phyloP scores from a whole-genome alignment of 1,140 invertebrate species.

The Bombus superbus region DNA sequence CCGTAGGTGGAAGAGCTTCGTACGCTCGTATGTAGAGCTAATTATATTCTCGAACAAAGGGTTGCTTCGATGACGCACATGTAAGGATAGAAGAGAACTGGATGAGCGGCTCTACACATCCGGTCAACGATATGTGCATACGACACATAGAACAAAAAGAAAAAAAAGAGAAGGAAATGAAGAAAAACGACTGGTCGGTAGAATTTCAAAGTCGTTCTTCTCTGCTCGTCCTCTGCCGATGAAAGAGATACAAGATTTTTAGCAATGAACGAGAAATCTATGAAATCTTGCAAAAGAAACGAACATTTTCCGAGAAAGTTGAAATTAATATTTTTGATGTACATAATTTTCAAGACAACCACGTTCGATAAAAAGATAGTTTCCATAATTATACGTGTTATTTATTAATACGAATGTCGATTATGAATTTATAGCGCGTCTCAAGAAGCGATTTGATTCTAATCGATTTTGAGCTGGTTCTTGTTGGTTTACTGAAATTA shows the following conservation, averaged over 20 bases:
- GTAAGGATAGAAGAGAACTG: constrained; percentile 60
- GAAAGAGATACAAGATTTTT: too few relatives aligned
- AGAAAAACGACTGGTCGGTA: background rate
- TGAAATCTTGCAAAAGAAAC: too few relatives aligned
- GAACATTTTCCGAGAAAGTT: too few relatives aligned
- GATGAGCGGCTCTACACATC: constrained; percentile 58
- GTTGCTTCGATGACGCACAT: constrained; percentile 60
- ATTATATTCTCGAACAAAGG: constrained; percentile 66
- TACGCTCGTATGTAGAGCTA: constrained; percentile 58
- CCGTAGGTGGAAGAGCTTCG: constrained; percentile 48
- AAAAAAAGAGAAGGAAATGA: too few relatives aligned
- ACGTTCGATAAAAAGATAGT: fast-evolving
- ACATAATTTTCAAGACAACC: too few relatives aligned
- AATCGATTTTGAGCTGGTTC: background rate
- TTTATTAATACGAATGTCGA: background rate
- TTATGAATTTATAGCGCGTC: background rate
- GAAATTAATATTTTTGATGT: too few relatives aligned
- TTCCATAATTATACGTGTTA: background rate
- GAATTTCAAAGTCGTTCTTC: too few relatives aligned
- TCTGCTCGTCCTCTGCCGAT: too few relatives aligned
- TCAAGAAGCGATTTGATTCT: background rate
- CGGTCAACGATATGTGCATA: constrained; percentile 1
- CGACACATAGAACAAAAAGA: background rate
- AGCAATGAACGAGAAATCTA: too few relatives aligned
- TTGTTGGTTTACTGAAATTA: too few relatives aligned